Conservation (phyloP, 2,113 vertebrate species). For the Pollachius pollachius region DNA sequence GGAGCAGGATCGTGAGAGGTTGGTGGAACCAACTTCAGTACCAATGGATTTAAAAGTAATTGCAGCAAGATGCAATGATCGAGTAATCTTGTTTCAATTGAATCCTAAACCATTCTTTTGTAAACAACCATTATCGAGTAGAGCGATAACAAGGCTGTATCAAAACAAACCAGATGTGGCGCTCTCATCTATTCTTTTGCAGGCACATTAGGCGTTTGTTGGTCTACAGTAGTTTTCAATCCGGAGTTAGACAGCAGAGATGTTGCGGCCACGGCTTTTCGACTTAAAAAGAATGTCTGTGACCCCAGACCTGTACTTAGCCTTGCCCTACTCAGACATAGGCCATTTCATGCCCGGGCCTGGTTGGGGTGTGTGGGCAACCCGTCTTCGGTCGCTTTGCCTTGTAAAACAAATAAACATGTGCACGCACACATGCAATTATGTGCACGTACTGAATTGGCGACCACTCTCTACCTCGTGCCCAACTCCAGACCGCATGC, state of each 20-base stretch:
- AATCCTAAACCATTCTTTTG: no score
- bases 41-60: no score
- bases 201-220: slow-evolving; percentile 40
- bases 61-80: no score
- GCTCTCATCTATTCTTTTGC: background rate
- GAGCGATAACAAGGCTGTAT: no score
- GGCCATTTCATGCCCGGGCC: slow-evolving; percentile 39
- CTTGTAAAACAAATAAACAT: slow-evolving; percentile 61
- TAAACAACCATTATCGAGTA: no score
- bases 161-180: slow-evolving; percentile 11
- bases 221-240: slow-evolving; percentile 47
- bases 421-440: slow-evolving; percentile 54
- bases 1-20: slow-evolving; percentile 88
- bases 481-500: slow-evolving; percentile 40
- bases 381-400: slow-evolving; percentile 43
- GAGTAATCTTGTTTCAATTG: no score
- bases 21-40: slow-evolving; percentile 41
- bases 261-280: slow-evolving; percentile 24
- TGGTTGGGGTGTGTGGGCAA: slow-evolving; percentile 34
- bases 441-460: slow-evolving; percentile 46
- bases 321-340: slow-evolving; percentile 55
- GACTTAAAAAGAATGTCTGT: slow-evolving; percentile 15
- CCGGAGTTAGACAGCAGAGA: slow-evolving; percentile 38
- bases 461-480: slow-evolving; percentile 26
- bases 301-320: slow-evolving; percentile 58